phyloP scores from a whole-genome alignment of 2,888 invertebrate species.

The Cinara cedri region DNA sequence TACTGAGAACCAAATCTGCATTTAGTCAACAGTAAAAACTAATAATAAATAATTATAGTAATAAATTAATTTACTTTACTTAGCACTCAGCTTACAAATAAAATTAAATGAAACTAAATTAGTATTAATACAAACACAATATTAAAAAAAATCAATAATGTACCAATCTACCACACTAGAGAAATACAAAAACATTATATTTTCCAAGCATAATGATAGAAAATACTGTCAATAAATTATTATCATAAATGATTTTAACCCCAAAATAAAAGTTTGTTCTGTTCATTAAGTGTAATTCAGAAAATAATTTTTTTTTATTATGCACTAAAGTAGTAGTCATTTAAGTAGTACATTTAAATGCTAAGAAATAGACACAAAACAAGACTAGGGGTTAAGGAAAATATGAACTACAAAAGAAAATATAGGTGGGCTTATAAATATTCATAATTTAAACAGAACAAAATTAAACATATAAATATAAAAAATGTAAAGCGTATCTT shows the following conservation, averaged over 20 bases:
- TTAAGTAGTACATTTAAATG: conserved; percentile 43
- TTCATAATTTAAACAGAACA: conserved; percentile 37
- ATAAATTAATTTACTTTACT: conserved; percentile 32
- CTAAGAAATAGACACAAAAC: conserved; percentile 47
- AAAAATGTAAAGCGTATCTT: conserved; percentile 20
- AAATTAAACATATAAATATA: conserved; percentile 39
- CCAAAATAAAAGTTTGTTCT: conserved; percentile 49
- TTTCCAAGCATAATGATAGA: conserved; percentile 27
- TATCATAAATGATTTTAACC: conserved; percentile 21
- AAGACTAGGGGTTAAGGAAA: conserved; percentile 49
- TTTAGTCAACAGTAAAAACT: conserved; percentile 28
- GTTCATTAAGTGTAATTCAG: conserved; percentile 27
- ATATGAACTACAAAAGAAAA: conserved; percentile 52
- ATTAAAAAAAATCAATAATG: conserved; percentile 46
- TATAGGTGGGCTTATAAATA: conserved; percentile 30
- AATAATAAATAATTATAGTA: conserved; percentile 32
- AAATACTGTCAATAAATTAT: conserved; percentile 40
- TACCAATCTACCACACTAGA: conserved; percentile 44
- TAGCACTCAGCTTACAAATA: conserved; percentile 24
- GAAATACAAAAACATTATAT: conserved; percentile 22
- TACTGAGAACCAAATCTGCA: conserved; percentile 27
- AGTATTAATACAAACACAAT: conserved; percentile 34
- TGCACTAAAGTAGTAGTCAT: conserved; percentile 30
- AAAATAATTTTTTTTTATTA: conserved; percentile 21
- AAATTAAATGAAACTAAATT: conserved; percentile 38